Evolutionary conservation across 2,888 invertebrate species (phyloP), one percentile per base, ranked within the genome.

Genomic region (Anticlea derivata): DNA sequence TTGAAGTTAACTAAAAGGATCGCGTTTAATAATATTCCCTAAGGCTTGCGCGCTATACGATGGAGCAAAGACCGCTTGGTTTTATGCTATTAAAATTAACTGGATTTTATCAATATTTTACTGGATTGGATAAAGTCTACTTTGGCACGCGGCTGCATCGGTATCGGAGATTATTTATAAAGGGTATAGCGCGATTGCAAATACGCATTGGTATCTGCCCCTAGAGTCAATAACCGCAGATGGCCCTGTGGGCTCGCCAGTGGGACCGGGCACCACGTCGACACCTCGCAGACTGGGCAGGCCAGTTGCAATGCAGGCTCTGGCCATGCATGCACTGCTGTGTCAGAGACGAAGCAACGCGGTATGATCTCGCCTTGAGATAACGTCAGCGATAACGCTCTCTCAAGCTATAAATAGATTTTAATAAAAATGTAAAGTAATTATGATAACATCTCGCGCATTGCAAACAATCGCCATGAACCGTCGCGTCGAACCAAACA

Each of bases 381-480:
- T 88, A 90, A 85, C 84, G 80, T 74, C 73, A 68, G 74, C 74
- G 89, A 88, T 89, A 89, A 86, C 86, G 78, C 76, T 80, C 75
- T 72, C 74, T 67, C 61, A 54, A 60, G 68, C 70, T 89, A 89
- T 85, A 84, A 86, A 83, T 87, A 88, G 86, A 83, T 78, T 68
- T 74, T 74, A 78, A 82, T 83, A 86, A 87, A 85, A 86, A 86
- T 78, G 82, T 85, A 83, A 75, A 76, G 82, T 85, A 83, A 75
- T 77, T 78, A 75, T 73, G 77, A 79, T 82, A 75, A 70, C 61
- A 71, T 73, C 73, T 69, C 63, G 64, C 62, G 64, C 62, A 63
- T 61, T 55, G 54, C 59, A 66, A 13, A 35, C 43, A 45, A 45
- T 49, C 13, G 30, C 29, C 39, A 26, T 30, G 38, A 50, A 55